These are phyloP conservation scores for Callaeas wilsoni DNA, from an alignment of 2,113 vertebrate species.

Conservation along the genomic window DNA sequence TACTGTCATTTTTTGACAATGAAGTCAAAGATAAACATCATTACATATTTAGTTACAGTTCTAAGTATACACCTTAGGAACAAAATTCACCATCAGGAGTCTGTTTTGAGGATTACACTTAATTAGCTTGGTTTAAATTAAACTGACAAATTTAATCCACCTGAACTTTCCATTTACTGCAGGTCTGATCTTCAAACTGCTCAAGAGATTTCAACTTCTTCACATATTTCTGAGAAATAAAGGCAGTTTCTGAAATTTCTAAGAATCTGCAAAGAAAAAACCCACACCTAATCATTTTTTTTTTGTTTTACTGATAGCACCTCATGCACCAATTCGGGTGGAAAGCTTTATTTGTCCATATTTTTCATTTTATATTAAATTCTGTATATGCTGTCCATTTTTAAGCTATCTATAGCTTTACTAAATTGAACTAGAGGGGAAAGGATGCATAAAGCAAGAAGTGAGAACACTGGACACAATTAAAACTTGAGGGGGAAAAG, in stretches of 20 bases:
- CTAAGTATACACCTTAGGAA: constrained; percentile 67
- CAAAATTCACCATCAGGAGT: constrained; percentile 81
- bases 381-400: not conserved
- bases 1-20: not conserved
- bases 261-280: constrained; percentile 33
- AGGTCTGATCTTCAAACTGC: constrained; percentile 71
- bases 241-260: constrained; percentile 53
- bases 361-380: not conserved
- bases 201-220: constrained; percentile 75
- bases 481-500: not conserved
- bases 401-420: not conserved
- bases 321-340: not conserved
- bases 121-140: constrained; percentile 79
- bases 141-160: constrained; percentile 74
- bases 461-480: not conserved
- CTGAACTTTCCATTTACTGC: constrained; percentile 71
- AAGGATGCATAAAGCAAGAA: not conserved
- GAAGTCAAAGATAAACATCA: not conserved
- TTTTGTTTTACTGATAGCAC: not conserved
- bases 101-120: constrained; percentile 58
- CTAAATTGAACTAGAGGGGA: not conserved
- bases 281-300: not conserved
- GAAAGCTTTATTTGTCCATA: not conserved
- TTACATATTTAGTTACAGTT: not conserved
- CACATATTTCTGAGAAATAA: constrained; percentile 68